Base-by-base conservation (phyloP, 1,140 invertebrate genomes). In the Neodiprion pinetum region DNA sequence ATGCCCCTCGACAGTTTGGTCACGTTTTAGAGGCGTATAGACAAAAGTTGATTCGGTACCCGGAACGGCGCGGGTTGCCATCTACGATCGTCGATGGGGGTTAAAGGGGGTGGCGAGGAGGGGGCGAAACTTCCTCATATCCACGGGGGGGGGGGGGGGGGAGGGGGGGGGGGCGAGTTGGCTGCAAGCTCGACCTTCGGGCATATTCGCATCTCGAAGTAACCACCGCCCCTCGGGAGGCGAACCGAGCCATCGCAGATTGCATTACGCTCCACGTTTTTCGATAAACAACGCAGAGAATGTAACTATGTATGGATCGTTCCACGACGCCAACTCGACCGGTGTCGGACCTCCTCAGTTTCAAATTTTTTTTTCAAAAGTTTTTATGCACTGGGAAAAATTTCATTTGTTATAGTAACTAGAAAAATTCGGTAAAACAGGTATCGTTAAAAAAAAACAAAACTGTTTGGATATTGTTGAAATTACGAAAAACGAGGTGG, bases 261-360 rank as follows among this genome's bases (percentile, higher is more conserved):
- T 78, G 67, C 77, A 79, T 80, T 76, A 80, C 76, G 79, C 75
- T 40, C 71, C 73, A 71, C 74, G 78, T 79, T 80, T 78, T 80
- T 76, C 78, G 8, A 78, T 80, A 78, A 77, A 78, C 74, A 74
- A 78, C 79, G 78, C 78, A 79, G 79, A 74, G 77, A 40, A 40
- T 40, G 28, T 40, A 40, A 2, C 28, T 1, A 3, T 3, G 1
- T 3, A 40, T 4, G 28, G 2, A 5, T 40, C 28, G 1, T 3
- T 40, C 28, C 28, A 40, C 28, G 28, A 40, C 1, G 17, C 17
- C 17, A 40, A 40, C 5, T 40, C 2, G 5, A 40, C 28, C 28
- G 5, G 5, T 5, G 28, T 40, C 28, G 28, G 76, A 79, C 78
- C 77, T 79, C 75, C 77, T 76, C 74, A 75, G 73, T 76, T 75